Evolutionary conservation across 2,888 invertebrate genomes (phyloP), one percentile per base, ranked within the genome.

Genomic region (Caenorhabditis zanzibari): DNA sequence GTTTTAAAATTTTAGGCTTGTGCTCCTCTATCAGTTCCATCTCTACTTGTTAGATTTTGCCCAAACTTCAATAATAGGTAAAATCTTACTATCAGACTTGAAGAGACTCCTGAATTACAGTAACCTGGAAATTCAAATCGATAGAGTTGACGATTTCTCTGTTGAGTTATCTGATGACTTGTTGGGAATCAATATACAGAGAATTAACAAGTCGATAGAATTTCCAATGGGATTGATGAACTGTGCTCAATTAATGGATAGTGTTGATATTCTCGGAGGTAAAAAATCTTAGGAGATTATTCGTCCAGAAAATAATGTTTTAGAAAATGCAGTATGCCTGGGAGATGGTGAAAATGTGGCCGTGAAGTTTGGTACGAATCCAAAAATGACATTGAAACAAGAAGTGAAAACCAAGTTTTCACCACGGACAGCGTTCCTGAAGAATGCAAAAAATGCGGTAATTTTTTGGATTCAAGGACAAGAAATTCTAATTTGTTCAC

Each of bases 271-370:
- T 52, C 59, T 85, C 14, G 85, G 85, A 72, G 82, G 82, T 82
- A 41, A 3, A 22, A 16, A 22, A 22, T 2, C 41, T 24, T n/a
- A n/a, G n/a, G n/a, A n/a, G n/a, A n/a, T n/a, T n/a, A n/a, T n/a
- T n/a, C 1, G 1, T 61, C 1, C 9, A 19, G 12, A 16, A 14
- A 22, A 14, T 10, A 2, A 14, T 10, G 10, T 16, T 76, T 61
- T 61, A 82, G 77, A 69, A 7, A 72, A 81, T n/a, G 61, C 81
- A n/a, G 72, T 76, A 5, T 85, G 85, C 41, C 38, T 75, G 19
- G 85, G 83, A 6, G 85, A 85, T 59, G 83, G 83, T 16, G 77
- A 74, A 44, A 77, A 81, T 19, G 66, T 85, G 22, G 83, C 81
- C 3, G 74, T 83, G 28, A 73, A 68, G 24, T 84, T 85, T 58